Base-by-base conservation (phyloP, 2,113 vertebrate species). In the Solea solea region DNA sequence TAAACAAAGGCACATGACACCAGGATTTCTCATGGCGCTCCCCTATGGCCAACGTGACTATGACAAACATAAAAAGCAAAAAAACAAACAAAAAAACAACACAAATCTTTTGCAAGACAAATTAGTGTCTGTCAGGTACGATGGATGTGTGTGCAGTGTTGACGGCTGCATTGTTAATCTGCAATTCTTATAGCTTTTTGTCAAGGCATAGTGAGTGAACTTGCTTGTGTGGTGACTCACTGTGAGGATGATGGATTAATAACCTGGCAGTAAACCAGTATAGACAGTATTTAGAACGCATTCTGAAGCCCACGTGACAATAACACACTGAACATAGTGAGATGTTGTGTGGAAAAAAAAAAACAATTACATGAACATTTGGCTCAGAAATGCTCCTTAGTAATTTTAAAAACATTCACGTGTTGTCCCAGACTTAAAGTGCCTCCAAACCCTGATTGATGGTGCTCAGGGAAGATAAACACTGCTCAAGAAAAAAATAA, bases 401-500 rank as follows among this genome's bases (percentile, higher is more conserved):
- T 50, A 72, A 63, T 64, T 48, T 42, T 56, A 48, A 34, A 67
- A 53, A 57, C 16, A 50, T 69, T 64, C 16, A 16, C 14, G 14
- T 61, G 27, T 21, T 58, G 46, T 69, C 8, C 60, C 48, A 11
- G 48, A 70, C 68, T 81, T 76, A 63, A 69, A 51, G 64, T 49
- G 14, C 27, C 56, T 56, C 52, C 10, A 52, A 68, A 64, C 11
- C 51, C 21, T 56, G 53, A 44, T 11, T 65, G 13, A 51, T 57
- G 13, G 48, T 67, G 64, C 66, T 77, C 53, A 48, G 15, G 25
- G 48, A 52, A 72, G 76, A 75, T 77, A 73, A 72, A 84, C 41
- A 58, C n/a, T 42, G 49, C 50, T 42, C 14, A 61, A 63, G 46
- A 25, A 41, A 80, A 41, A 80, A 72, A 64, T 51, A 44, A 77